Conservation (phyloP, 2,888 invertebrate genomes). For the Cerceris rybyensis region DNA sequence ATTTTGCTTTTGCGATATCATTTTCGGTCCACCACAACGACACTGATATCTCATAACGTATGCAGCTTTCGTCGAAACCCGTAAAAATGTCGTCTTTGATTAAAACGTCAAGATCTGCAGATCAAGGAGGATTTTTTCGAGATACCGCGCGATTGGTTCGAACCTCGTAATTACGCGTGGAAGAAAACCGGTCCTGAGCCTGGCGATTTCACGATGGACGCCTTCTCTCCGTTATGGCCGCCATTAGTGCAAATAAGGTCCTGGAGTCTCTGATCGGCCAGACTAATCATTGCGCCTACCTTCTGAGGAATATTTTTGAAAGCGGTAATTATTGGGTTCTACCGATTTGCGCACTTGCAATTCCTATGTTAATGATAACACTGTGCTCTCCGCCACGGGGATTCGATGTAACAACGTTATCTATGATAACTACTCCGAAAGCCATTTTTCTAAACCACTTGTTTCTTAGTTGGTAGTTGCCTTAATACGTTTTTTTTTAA, state of each 20-base stretch:
- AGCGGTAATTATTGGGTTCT: slow-evolving; percentile 35
- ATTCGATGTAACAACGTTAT: not conserved
- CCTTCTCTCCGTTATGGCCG: slow-evolving; percentile 48
- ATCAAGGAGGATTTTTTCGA: slow-evolving; percentile 54
- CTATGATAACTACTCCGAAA: not conserved
- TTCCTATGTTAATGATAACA: slow-evolving; percentile 7
- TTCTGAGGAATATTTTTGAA: slow-evolving; percentile 22
- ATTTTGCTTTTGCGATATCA: not conserved
- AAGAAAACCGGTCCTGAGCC: slow-evolving; percentile 65
- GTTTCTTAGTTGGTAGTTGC: no score
- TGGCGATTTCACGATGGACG: slow-evolving; percentile 61
- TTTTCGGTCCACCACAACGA: not conserved
- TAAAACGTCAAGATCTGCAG: slow-evolving; percentile 43
- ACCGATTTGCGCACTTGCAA: not conserved
- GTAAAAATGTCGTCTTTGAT: slow-evolving; percentile 45
- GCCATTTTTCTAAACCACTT: not conserved
- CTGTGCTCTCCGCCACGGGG: not conserved
- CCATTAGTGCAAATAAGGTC: slow-evolving; percentile 66
- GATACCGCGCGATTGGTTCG: slow-evolving; percentile 60
- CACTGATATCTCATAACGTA: not conserved
- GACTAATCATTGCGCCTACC: slow-evolving; percentile 47
- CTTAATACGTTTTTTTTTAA: no score
- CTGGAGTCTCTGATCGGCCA: slow-evolving; percentile 36
- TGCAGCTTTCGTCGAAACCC: slow-evolving; percentile 3
- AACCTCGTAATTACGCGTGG: slow-evolving; percentile 66